Conservation (phyloP, 2,113 vertebrate genomes). For the Silurus asotus region DNA sequence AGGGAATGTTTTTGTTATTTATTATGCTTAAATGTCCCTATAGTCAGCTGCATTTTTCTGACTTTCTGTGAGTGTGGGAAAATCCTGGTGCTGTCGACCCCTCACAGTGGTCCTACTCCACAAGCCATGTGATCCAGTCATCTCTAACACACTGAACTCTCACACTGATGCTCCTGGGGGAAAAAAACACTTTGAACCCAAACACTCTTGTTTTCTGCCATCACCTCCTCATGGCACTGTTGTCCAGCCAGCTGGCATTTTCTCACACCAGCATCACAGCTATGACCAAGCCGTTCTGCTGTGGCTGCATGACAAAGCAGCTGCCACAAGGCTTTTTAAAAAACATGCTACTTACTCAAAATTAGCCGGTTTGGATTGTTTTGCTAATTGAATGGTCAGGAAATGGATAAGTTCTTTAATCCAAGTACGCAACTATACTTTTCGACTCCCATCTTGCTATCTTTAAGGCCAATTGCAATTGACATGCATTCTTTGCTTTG, state of each 20-base stretch:
- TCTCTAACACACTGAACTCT: slow-evolving; percentile 18
- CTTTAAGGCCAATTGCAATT: not conserved
- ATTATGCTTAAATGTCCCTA: not conserved
- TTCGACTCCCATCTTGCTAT: no score
- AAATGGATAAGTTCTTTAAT: not conserved
- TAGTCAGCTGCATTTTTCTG: not conserved
- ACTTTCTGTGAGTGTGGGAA: slow-evolving; percentile 30
- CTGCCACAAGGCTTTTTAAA: slow-evolving; percentile 24
- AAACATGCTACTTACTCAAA: slow-evolving; percentile 7
- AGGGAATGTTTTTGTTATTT: not conserved
- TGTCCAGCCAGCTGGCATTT: slow-evolving; percentile 28
- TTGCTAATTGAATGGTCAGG: not conserved
- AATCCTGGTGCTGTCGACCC: slow-evolving; percentile 23
- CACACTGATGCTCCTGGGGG: slow-evolving; percentile 16
- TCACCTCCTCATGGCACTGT: not conserved
- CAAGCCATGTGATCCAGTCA: not conserved
- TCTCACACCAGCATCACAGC: not conserved
- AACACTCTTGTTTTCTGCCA: slow-evolving; percentile 22
- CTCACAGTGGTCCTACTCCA: slow-evolving; percentile 7
- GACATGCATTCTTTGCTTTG: not conserved
- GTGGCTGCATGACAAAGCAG: not conserved
- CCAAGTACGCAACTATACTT: not conserved
- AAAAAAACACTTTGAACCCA: not conserved
- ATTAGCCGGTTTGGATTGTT: not conserved
- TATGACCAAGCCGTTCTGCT: slow-evolving; percentile 20